Evolutionary conservation across 2,113 vertebrate species (phyloP), one percentile per base, ranked within the genome.

Genomic region (Scatophagus argus): DNA sequence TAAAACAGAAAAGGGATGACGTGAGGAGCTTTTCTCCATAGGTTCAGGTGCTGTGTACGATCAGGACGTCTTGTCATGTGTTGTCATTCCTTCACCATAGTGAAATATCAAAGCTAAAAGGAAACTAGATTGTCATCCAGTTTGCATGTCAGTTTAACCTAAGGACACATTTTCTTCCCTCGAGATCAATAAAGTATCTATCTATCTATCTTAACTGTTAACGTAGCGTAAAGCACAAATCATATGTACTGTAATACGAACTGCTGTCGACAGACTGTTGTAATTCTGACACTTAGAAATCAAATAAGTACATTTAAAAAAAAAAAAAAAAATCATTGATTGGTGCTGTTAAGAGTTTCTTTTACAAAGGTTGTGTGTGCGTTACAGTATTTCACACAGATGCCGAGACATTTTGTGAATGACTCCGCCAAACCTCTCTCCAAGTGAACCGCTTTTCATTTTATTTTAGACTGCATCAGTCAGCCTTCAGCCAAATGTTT

Each of bases 361-460:
- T 9, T 23, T 11, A 5, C 3, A 21, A 6, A 21, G 10, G 6
- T 9, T 31, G 3, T 31, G 16, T 21, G 14, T 31, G 7, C 7
- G 43, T 5, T n/a, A 41, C 36, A 58, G 11, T 4, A 16, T 59
- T 31, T 36, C 14, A 66, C 2, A 38, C 19, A 9, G 7, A 3
- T 74, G 12, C 44, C 16, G n/a, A 29, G n/a, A 41, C 43, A 32
- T 29, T 46, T 56, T 29, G 13, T 55, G 41, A 64, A 58, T 52
- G 32, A 43, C 44, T 9, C 32, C 17, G 71, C 32, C 36, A 71
- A 49, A 31, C 23, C 8, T 51, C 5, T 13, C n/a, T 69, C 56
- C n/a, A 47, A 63, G 3, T 36, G 36, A 71, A 65, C 8, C 12
- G n/a, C 6, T 36, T 64, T 63, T 66, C 6, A 61, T 77, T n/a